Evolutionary conservation across 2,888 invertebrate genomes (phyloP).

Genomic region (Keiferia lycopersicella): DNA sequence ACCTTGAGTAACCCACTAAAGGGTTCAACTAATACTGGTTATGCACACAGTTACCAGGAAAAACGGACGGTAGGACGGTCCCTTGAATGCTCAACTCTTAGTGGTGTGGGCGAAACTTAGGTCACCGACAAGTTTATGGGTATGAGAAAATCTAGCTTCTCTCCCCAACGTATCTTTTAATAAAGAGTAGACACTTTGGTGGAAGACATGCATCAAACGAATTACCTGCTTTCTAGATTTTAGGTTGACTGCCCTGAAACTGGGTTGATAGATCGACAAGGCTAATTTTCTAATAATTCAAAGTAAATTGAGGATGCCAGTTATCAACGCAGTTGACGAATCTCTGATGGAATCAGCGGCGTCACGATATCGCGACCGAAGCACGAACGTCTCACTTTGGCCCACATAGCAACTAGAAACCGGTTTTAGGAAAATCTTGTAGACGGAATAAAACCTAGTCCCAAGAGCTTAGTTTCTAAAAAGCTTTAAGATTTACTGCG

Average conservation of each 20-base stretch:
- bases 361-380: conserved; percentile 52
- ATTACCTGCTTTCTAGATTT: conserved; percentile 25
- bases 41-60: no score
- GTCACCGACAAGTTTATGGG: conserved; percentile 18
- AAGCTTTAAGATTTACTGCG: not conserved
- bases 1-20: no score
- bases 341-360: conserved; percentile 63
- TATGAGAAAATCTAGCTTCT: not conserved
- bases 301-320: conserved; percentile 73
- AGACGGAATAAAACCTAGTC: conserved; percentile 5
- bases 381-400: conserved; percentile 23
- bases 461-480: conserved; percentile 8
- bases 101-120: conserved; percentile 34
- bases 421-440: conserved; percentile 12
- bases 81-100: no score
- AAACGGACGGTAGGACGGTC: no score
- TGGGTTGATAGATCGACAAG: conserved; percentile 69
- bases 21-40: no score
- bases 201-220: conserved; percentile 7
- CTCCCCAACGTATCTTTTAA: not conserved
- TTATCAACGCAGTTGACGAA: conserved; percentile 66
- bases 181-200: not conserved
- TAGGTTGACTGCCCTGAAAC: conserved; percentile 63
- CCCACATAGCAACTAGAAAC: conserved; percentile 23
- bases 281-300: conserved; percentile 53